Percentiles rank a stretch among this genome's conserved stretches.
These are phyloP conservation scores for Toxotes chatareus DNA, from an alignment of 2,113 vertebrate species.

Conservation along the genomic window DNA sequence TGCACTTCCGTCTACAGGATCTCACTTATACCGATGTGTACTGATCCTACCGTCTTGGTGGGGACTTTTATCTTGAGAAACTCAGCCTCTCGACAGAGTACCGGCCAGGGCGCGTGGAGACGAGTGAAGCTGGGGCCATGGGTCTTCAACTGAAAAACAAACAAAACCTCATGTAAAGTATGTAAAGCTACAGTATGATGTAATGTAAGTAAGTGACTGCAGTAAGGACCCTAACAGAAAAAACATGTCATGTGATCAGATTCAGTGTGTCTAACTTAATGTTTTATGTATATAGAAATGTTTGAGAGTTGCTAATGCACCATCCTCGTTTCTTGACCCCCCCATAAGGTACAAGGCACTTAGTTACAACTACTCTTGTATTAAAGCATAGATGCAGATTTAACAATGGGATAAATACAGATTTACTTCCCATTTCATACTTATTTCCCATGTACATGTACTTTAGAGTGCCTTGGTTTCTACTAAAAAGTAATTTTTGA, in stretches of 20 bases:
- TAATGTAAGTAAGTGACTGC: neutral
- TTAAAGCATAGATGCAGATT: too few relatives aligned
- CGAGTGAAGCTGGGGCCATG: slow-evolving; percentile 93
- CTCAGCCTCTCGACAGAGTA: slow-evolving; percentile 96
- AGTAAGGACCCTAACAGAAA: neutral
- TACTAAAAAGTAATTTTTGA: neutral
- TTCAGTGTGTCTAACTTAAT: neutral
- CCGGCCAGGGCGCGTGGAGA: slow-evolving; percentile 95
- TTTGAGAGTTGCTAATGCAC: neutral
- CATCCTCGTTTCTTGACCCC: neutral
- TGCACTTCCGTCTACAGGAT: neutral
- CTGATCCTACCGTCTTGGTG: slow-evolving; percentile 91
- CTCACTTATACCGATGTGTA: neutral
- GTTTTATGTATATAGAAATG: neutral
- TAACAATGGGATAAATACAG: neutral
- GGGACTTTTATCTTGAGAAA: slow-evolving; percentile 98
- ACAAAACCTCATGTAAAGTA: neutral
- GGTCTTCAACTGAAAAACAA: slow-evolving; percentile 76
- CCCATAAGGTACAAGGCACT: neutral
- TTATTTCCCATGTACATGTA: neutral
- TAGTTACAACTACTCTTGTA: neutral
- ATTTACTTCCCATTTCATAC: slow-evolving; percentile 2
- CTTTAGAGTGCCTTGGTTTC: neutral
- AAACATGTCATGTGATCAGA: neutral
- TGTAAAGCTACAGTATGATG: neutral